Evolutionary conservation across 2,797 vertebrate genomes (phyloP), one percentile per base, ranked within the genome.

Genomic region (Argya squamiceps): DNA sequence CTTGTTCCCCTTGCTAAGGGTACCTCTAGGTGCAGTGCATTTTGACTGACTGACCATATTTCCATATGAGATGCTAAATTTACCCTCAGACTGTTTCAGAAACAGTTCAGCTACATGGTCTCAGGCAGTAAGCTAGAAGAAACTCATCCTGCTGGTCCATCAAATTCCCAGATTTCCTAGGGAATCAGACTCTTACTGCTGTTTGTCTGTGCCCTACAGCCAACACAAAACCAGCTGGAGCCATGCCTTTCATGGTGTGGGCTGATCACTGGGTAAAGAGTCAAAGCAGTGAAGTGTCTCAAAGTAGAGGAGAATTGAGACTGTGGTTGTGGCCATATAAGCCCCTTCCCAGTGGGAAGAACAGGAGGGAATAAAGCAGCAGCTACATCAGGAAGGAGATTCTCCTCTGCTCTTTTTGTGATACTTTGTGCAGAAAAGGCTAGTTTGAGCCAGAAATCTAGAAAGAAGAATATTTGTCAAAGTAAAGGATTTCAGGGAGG

Each of bases 281-380:
- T 12, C 43, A 22, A 43, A 37, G 32, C 0, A 29, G 5, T 4
- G 22, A 15, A 67, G 12, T n/a, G 32, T 19, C 53, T 59, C 30
- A 50, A 27, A 55, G n/a, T 8, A 53, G 39, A 47, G 47, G 27
- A 83, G 16, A 67, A 55, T 79, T 5, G 46, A n/a, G 21, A 29
- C 36, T 55, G 15, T 4, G 12, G 8, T 15, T n/a, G 6, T 46
- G 44, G 9, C 47, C 0, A 0, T 47, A 18, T 20, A 26, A 32
- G 1, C 22, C 36, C n/a, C 53, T 34, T 21, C 39, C 37, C 26
- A 20, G 5, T 20, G 49, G 20, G 30, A 73, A 77, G 56, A 34
- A 30, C 15, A n/a, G 19, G 29, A 78, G 52, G 36, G 15, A 39
- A 41, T 49, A 30, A 71, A 56, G 22, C 16, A 89, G 21, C 44